Conservation (phyloP, 2,888 invertebrate genomes). For the Acrocera orbiculus region DNA sequence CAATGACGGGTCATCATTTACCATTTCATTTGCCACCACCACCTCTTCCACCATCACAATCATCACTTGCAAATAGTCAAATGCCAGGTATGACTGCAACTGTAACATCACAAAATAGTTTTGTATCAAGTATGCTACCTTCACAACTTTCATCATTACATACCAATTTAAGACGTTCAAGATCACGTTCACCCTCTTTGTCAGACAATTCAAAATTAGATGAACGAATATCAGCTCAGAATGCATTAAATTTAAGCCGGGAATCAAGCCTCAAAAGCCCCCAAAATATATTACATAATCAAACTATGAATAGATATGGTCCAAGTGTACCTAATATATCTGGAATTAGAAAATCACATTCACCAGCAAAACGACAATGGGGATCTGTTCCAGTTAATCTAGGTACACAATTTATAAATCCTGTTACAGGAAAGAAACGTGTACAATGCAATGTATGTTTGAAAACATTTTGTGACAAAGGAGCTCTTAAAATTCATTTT, state of each 20-base stretch:
- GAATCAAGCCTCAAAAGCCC: conserved; percentile 22
- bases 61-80: conserved; percentile 38
- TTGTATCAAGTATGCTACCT: conserved; percentile 42
- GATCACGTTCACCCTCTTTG: conserved; percentile 19
- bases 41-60: conserved; percentile 42
- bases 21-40: conserved; percentile 47
- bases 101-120: conserved; percentile 41
- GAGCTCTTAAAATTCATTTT: conserved; percentile 96
- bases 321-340: conserved; percentile 4
- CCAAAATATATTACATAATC: conserved; percentile 17
- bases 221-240: conserved; percentile 33
- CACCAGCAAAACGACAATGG: conserved; percentile 57
- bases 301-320: conserved; percentile 11
- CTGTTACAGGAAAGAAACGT: conserved; percentile 85
- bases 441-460: conserved; percentile 96
- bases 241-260: conserved; percentile 46
- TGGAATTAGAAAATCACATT: conserved; percentile 23
- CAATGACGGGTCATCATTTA: conserved; percentile 40
- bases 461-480: conserved; percentile 99
- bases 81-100: conserved; percentile 40
- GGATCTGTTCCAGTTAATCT: conserved; percentile 63
- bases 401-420: conserved; percentile 81
- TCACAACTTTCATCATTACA: conserved; percentile 29
- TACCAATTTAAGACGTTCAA: conserved; percentile 10
- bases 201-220: conserved; percentile 14